Percentiles rank a stretch among this genome's conserved stretches.
Conservation (phyloP, 2,113 vertebrate genomes). For the Monopterus albus region DNA sequence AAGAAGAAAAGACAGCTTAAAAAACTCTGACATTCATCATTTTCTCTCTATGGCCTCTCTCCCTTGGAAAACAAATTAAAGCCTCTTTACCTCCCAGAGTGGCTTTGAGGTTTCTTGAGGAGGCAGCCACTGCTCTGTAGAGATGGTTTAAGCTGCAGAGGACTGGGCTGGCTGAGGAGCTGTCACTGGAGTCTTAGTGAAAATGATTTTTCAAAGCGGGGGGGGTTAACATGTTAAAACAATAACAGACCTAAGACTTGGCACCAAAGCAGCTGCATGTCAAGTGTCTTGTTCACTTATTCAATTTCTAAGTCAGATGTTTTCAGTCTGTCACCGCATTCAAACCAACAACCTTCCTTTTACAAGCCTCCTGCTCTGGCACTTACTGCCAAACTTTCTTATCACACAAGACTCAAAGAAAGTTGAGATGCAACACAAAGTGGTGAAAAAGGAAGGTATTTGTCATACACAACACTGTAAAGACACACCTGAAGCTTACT, state of each 20-base stretch:
- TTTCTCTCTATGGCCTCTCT: constrained; percentile 57
- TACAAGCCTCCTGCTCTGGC: too few relatives aligned
- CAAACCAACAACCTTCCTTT: too few relatives aligned
- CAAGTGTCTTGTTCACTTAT: neutral
- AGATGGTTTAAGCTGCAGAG: constrained; percentile 59
- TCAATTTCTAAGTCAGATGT: neutral
- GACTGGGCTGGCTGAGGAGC: constrained; percentile 38
- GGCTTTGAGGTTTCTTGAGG: constrained; percentile 70
- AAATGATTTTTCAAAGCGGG: constrained; percentile 43
- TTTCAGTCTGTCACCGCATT: neutral
- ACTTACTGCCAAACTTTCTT: neutral
- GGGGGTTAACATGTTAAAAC: too few relatives aligned
- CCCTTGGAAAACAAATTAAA: constrained; percentile 56
- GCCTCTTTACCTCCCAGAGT: constrained; percentile 71
- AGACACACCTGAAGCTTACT: too few relatives aligned
- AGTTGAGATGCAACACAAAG: too few relatives aligned
- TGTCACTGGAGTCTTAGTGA: constrained; percentile 43
- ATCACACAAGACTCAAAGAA: too few relatives aligned
- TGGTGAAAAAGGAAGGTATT: too few relatives aligned
- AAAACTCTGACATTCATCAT: constrained; percentile 64
- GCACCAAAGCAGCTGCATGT: neutral
- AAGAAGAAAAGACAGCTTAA: constrained; percentile 68
- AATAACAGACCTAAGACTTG: too few relatives aligned
- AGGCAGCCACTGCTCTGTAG: constrained; percentile 69
- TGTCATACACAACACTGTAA: too few relatives aligned